Base-by-base conservation (phyloP, 64 coral and sea anemone genomes). In the Pocillopora verrucosa region DNA sequence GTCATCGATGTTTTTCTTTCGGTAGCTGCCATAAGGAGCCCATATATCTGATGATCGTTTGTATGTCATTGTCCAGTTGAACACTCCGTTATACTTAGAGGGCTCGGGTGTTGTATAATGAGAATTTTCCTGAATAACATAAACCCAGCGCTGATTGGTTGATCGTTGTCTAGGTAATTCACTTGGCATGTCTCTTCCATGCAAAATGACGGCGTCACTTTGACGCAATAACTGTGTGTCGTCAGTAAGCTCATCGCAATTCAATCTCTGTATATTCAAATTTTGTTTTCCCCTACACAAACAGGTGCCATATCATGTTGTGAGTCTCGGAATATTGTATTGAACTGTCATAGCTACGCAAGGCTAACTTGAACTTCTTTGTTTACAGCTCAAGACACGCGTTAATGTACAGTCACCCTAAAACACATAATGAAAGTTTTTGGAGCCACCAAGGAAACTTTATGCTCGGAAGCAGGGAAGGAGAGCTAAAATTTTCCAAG, bases 31-130 rank as follows among this genome's bases (percentile, higher is more conserved):
- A 56, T 86, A 83, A 62, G 89, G 89, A 11, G 34, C 34, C 34
- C 57, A 64, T 20, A 91, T 60, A 63, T 91, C 89, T 75, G 89
- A 74, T 12, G 38, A 24, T 34, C 69, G 26, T 73, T 91, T 82
- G 58, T 91, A 91, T 19, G 80, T 85, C 79, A 91, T 91, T 16
- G 89, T 91, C 89, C 89, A 91, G 19, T 91, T 91, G 76, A 91
- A 91, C 26, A 91, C 59, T 22, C 89, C 89, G 70, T 91, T 85
- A 86, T 84, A 91, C 10, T 91, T 51, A 5, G n/a, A 24, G 10
- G 81, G 17, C 16, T 75, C n/a, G 3, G 59, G 67, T 26, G 72
- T 19, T 26, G 80, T 84, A 34, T 91, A 34, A 35, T 73, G 60
- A 1, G 89, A 80, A 86, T 61, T 91, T 56, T 91, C 89, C 25